A percentile compares a stretch with the other conserved stretches of the same genome.
These are phyloP conservation scores for Peromyscus leucopus DNA, from an alignment of 2,113 vertebrate species.

Conservation along the genomic window DNA sequence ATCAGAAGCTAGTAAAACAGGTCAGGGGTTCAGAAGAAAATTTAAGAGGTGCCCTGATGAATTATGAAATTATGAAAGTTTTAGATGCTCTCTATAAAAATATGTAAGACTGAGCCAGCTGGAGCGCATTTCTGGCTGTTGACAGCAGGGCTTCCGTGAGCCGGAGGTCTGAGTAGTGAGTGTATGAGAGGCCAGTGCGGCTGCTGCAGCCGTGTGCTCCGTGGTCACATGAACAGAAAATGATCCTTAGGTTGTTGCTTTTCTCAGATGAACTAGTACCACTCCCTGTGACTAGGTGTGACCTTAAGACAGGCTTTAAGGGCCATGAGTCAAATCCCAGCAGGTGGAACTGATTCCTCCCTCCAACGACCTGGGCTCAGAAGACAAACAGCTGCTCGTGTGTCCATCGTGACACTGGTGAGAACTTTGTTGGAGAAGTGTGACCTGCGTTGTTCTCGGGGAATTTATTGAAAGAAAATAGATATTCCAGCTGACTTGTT, in stretches of 20 bases:
- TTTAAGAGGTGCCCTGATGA: conserved; percentile 92
- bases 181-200: conserved; percentile 88
- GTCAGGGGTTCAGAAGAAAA: conserved; percentile 92
- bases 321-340: conserved; percentile 91
- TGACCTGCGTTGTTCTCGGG: conserved; percentile 89
- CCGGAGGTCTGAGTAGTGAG: conserved; percentile 90
- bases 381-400: conserved; percentile 90
- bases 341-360: conserved; percentile 91
- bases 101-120: conserved; percentile 92
- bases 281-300: conserved; percentile 85
- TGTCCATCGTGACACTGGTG: conserved; percentile 93
- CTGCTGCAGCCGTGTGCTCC: conserved; percentile 92
- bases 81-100: conserved; percentile 93
- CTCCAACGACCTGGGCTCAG: conserved; percentile 93
- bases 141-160: conserved; percentile 92
- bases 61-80: conserved; percentile 89
- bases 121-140: conserved; percentile 91
- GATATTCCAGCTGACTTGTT: conserved; percentile 91
- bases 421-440: conserved; percentile 86
- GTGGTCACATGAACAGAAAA: conserved; percentile 91
- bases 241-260: conserved; percentile 89
- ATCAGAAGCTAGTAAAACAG: conserved; percentile 93
- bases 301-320: conserved; percentile 90
- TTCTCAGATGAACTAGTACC: conserved; percentile 92
- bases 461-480: conserved; percentile 87